phyloP scores from a whole-genome alignment of 2,888 invertebrate genomes.

The Pegoplata infirma region DNA sequence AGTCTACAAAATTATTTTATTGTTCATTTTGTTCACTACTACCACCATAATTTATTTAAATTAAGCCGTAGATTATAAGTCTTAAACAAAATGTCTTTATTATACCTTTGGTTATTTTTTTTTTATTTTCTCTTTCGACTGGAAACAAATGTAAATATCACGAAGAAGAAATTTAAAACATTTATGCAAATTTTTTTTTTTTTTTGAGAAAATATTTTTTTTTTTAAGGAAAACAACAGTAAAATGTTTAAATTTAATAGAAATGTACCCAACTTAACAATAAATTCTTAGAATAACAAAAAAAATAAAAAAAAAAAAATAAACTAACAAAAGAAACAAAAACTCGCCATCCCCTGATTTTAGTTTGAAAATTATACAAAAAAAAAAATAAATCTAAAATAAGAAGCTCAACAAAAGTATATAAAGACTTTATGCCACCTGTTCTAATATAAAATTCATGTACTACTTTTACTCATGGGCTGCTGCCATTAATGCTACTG shows the following conservation, averaged over 20 bases:
- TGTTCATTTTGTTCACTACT: conserved; percentile 6
- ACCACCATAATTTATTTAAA: conserved; percentile 46
- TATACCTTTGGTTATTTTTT: conserved; percentile 12
- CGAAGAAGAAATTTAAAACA: conserved; percentile 26
- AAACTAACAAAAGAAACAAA: conserved; percentile 1
- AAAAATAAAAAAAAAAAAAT: neutral
- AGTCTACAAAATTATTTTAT: neutral
- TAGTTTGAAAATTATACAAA: neutral
- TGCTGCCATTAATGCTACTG: neutral
- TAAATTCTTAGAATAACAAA: conserved; percentile 7
- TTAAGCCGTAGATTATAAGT: conserved; percentile 51
- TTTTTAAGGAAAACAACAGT: conserved; percentile 25
- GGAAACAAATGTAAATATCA: conserved; percentile 38
- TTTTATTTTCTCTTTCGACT: neutral
- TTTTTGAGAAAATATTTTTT: conserved; percentile 1
- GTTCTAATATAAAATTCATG: conserved; percentile 58
- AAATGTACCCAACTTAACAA: conserved; percentile 9
- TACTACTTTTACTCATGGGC: conserved; percentile 29
- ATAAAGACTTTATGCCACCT: conserved; percentile 50
- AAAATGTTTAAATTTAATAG: conserved; percentile 39
- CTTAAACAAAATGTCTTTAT: conserved; percentile 52
- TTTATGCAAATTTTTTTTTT: conserved; percentile 52
- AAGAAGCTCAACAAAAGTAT: neutral
- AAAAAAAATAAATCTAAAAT: neutral
- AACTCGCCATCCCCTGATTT: neutral